These are phyloP conservation scores for Eledona agricola DNA, from an alignment of 2,888 invertebrate species.

Conservation along the genomic window DNA sequence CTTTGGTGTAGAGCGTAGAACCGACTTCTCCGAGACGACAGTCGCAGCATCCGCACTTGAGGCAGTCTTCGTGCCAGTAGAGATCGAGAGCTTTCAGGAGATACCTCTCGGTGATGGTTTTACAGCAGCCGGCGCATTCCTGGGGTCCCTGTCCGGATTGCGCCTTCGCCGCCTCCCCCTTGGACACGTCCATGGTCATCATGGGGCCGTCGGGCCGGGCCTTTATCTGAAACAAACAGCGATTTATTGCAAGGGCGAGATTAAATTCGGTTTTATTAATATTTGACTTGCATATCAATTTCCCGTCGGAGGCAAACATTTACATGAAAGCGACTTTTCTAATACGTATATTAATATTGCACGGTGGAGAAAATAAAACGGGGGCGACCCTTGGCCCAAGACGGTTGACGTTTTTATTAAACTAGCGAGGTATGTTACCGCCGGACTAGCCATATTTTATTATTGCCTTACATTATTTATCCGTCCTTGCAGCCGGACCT, in stretches of 20 bases:
- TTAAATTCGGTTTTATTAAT: slow-evolving; percentile 39
- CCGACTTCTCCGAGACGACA: slow-evolving; percentile 97
- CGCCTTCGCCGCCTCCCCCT: slow-evolving; percentile 70
- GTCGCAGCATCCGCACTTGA: slow-evolving; percentile 97
- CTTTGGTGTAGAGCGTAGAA: slow-evolving; percentile 93
- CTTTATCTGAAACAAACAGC: slow-evolving; percentile 55
- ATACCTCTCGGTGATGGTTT: slow-evolving; percentile 91
- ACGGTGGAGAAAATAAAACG: slow-evolving; percentile 41
- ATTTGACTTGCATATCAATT: slow-evolving; percentile 41
- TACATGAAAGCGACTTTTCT: slow-evolving; percentile 41
- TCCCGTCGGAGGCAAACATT: slow-evolving; percentile 39
- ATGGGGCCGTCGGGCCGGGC: slow-evolving; percentile 64
- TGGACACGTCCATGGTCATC: slow-evolving; percentile 91
- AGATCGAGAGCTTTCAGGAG: slow-evolving; percentile 91
- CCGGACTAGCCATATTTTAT: slow-evolving; percentile 53
- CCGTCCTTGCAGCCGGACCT: slow-evolving; percentile 51
- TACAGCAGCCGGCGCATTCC: slow-evolving; percentile 94
- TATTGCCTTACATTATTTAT: slow-evolving; percentile 61
- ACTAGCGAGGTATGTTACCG: slow-evolving; percentile 41
- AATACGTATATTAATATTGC: slow-evolving; percentile 44
- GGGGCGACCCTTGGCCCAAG: slow-evolving; percentile 41
- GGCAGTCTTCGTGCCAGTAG: slow-evolving; percentile 98
- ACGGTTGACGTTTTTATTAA: slow-evolving; percentile 42
- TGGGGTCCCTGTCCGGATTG: slow-evolving; percentile 66
- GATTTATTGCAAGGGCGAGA: slow-evolving; percentile 27